A percentile compares a stretch with the other conserved stretches of the same genome.
Conservation (phyloP, 2,797 vertebrate species). For the Prionace glauca region DNA sequence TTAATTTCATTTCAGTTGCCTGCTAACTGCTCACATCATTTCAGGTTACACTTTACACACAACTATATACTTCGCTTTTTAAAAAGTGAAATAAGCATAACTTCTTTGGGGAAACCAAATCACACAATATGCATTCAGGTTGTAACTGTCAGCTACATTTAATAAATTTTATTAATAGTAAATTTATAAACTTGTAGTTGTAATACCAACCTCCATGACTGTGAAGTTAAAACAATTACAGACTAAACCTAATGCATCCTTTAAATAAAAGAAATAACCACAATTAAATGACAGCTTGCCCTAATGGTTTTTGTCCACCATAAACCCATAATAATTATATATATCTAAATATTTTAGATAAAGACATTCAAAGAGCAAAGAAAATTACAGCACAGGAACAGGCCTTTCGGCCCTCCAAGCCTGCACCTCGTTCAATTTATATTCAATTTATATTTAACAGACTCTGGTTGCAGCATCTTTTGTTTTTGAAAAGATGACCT, state of each 20-base stretch:
- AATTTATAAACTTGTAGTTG: background rate
- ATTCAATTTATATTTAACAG: background rate
- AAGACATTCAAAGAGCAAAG: no score
- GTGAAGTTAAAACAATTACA: background rate
- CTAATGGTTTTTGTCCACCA: background rate
- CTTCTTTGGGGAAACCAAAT: background rate
- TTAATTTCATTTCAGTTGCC: background rate
- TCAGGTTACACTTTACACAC: background rate
- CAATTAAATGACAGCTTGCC: background rate
- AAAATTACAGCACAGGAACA: no score
- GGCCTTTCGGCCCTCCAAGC: no score
- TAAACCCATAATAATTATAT: background rate
- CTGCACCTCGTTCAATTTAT: no score
- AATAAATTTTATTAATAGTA: background rate
- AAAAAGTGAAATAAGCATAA: background rate
- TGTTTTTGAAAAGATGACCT: background rate
- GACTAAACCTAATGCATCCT: background rate
- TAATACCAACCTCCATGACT: background rate
- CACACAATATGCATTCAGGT: background rate
- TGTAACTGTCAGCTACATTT: background rate
- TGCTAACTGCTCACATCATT: background rate
- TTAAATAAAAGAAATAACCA: background rate
- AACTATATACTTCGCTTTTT: background rate
- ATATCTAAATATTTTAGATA: background rate
- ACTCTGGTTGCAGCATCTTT: background rate